These are phyloP conservation scores for Sylvilagus bachmani DNA, from an alignment of 2,113 vertebrate species.

Conservation along the genomic window DNA sequence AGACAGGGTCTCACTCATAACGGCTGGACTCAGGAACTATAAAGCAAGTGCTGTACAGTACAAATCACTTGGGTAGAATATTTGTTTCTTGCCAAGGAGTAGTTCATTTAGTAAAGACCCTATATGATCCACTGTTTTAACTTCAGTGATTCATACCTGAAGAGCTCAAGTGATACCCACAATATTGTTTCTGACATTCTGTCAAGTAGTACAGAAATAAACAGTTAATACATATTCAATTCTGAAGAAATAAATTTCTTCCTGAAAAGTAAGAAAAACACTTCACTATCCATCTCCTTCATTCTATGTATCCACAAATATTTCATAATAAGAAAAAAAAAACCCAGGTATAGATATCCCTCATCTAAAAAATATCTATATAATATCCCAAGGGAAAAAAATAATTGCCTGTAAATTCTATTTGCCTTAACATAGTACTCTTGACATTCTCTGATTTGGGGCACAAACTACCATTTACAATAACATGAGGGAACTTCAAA, in stretches of 20 bases:
- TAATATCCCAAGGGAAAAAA: not conserved
- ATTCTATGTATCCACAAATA: not conserved
- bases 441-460: not conserved
- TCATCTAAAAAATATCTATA: not conserved
- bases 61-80: not conserved
- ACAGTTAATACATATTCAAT: not conserved
- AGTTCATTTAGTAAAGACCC: not conserved
- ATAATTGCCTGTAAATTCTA: conserved; percentile 9
- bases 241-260: not conserved
- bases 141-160: not conserved
- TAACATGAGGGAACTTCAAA: not conserved
- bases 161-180: not conserved
- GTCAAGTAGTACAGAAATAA: not conserved
- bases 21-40: not conserved
- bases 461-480: not conserved
- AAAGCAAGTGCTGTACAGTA: not conserved
- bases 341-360: not conserved
- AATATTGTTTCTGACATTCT: not conserved
- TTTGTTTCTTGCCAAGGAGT: not conserved
- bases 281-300: not conserved
- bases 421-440: not conserved
- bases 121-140: not conserved
- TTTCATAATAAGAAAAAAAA: conserved; percentile 27
- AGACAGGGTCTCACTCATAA: not conserved
- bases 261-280: not conserved